phyloP scores from a whole-genome alignment of 2,113 vertebrate genomes.

The Melanocharis versteri region DNA sequence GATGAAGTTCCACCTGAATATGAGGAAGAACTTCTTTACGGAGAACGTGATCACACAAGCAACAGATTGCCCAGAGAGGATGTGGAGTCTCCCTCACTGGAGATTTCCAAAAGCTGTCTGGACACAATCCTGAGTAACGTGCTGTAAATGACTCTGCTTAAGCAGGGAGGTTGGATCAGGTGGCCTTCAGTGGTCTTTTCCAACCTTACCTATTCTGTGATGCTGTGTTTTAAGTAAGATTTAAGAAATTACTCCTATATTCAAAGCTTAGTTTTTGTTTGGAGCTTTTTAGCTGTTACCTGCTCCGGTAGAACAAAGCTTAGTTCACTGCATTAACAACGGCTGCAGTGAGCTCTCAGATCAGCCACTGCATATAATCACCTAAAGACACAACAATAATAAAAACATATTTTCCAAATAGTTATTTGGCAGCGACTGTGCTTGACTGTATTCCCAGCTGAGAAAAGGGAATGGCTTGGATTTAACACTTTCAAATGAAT shows the following conservation, averaged over 20 bases:
- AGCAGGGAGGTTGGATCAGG: background rate
- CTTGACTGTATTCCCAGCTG: constrained; percentile 34
- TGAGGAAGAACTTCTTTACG: background rate
- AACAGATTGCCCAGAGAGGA: background rate
- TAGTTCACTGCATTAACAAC: background rate
- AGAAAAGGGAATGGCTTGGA: constrained; percentile 42
- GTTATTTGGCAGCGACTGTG: background rate
- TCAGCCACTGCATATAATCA: constrained; percentile 47
- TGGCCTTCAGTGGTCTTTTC: background rate
- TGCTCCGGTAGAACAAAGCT: background rate
- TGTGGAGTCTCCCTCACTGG: background rate
- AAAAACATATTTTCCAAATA: constrained; percentile 37
- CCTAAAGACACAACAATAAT: constrained; percentile 38
- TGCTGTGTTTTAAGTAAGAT: background rate
- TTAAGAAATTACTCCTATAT: constrained; percentile 20
- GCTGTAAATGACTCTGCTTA: background rate
- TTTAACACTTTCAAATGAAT: constrained; percentile 42
- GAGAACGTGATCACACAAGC: rapidly evolving
- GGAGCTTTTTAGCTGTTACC: background rate
- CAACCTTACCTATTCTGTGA: background rate
- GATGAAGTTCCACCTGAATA: background rate
- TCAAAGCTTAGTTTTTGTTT: background rate
- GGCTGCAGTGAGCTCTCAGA: constrained; percentile 14
- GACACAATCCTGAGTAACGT: background rate
- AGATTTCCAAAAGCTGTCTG: background rate